A percentile compares a stretch with the other conserved stretches of the same genome.
phyloP scores from a whole-genome alignment of 2,888 invertebrate species.

The Athetis lepigone region DNA sequence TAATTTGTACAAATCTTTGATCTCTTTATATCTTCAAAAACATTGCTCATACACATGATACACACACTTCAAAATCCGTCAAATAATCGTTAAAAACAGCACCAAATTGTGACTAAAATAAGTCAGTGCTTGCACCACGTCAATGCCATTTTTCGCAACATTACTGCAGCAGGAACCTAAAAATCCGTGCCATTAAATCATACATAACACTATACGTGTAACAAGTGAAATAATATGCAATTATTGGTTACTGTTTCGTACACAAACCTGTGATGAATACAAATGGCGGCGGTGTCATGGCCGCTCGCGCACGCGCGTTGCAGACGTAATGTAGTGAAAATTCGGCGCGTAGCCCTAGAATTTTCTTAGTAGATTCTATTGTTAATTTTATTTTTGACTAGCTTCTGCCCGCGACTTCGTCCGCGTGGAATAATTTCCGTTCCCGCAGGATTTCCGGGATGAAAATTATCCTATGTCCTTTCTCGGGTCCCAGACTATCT shows the following conservation, averaged over 20 bases:
- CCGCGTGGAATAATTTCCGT: no score
- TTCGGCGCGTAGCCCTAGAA: constrained; percentile 54
- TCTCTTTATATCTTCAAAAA: no score
- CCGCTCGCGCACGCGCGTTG: constrained; percentile 68
- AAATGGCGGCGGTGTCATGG: constrained; percentile 75
- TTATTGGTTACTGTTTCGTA: constrained; percentile 64
- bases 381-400: constrained; percentile 16
- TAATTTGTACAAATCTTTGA: no score
- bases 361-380: constrained; percentile 37
- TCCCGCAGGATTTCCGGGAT: no score
- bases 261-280: constrained; percentile 67
- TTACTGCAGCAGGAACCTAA: constrained; percentile 39
- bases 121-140: constrained; percentile 18
- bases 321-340: constrained; percentile 70
- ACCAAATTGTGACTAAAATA: not conserved
- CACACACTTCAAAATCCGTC: not conserved
- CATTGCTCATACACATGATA: no score
- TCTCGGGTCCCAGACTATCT: no score
- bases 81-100: not conserved
- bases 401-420: no score
- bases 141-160: constrained; percentile 46
- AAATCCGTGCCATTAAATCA: constrained; percentile 59
- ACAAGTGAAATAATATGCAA: constrained; percentile 74
- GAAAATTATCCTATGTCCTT: no score
- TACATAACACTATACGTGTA: constrained; percentile 63